Evolutionary conservation across 2,888 invertebrate genomes (phyloP), one percentile per base, ranked within the genome.

Genomic region (Machimus rusticus): DNA sequence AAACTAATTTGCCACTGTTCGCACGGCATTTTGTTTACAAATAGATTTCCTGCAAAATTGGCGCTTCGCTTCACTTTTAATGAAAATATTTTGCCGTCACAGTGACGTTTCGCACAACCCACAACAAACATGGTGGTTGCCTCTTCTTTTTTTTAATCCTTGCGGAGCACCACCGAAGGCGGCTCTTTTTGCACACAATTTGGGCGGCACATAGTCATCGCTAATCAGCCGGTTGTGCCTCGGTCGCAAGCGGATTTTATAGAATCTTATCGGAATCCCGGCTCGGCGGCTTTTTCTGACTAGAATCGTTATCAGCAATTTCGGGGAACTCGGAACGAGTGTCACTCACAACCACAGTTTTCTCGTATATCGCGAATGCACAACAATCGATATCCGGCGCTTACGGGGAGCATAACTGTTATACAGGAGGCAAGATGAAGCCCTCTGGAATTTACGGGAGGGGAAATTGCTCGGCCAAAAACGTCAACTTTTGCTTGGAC

Each of bases 81-180:
- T 82, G 55, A 82, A 55, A 82, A 82, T 82, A 37, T 82, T 57
- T 23, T 82, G 57, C 82, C 82, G 82, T 82, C 82, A 82, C 6
- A 55, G 37, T 82, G 82, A 82, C 82, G 57, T 66, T 82, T 82
- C 82, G 37, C 82, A 66, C 55, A 55, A n/a, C 19, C 57, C 82
- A 82, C 34, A 82, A 82, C 66, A 82, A 82, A 82, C 82, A 82
- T 82, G 82, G 82, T 82, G 82, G 82, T 57, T 66, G 66, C 9
- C 14, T 34, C 76, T 46, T 12, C 12, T 43, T 12, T 43, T 46
- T 46, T 14, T 14, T 82, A 82, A 28, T 79, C 79, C 51, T 66
- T 28, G 12, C 19, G 12, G 66, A 66, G 28, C 12, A 28, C 28
- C 28, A 66, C 66, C 66, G 28, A 66, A 66, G 28, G 66, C 28